These are phyloP conservation scores for Numenius arquata DNA, from an alignment of 2,113 vertebrate species.

Conservation along the genomic window DNA sequence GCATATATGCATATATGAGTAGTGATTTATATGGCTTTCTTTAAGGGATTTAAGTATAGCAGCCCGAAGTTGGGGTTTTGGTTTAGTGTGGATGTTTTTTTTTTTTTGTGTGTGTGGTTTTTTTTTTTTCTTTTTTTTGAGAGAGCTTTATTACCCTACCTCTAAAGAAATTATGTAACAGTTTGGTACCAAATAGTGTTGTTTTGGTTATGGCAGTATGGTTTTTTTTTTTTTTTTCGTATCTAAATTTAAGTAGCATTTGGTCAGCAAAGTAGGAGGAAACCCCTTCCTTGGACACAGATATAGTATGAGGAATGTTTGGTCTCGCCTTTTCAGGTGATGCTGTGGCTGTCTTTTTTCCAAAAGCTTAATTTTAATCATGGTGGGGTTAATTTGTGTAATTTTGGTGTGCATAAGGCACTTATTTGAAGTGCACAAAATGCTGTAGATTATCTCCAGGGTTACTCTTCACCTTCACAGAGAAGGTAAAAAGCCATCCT, in stretches of 20 bases:
- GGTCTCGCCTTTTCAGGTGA: not conserved
- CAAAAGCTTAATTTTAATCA: not conserved
- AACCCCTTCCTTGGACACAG: not conserved
- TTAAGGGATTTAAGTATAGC: not conserved
- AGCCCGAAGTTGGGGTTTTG: not conserved
- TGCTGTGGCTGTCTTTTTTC: not conserved
- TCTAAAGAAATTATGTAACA: not conserved
- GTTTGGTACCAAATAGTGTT: not conserved
- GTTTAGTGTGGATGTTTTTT: too few species aligned
- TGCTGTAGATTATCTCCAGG: not conserved
- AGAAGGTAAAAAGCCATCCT: not conserved
- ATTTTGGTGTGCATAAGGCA: not conserved
- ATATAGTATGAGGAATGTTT: not conserved
- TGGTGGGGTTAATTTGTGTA: not conserved
- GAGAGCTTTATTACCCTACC: not conserved
- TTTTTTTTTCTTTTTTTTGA: not conserved
- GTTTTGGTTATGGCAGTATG: not conserved
- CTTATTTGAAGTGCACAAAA: not conserved
- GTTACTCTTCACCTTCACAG: not conserved
- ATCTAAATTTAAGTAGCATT: not conserved
- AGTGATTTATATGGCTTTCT: not conserved
- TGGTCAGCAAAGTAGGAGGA: not conserved
- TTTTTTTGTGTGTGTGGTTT: too few species aligned
- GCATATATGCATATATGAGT: too few species aligned
- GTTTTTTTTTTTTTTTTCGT: not conserved